Base-by-base conservation (phyloP, 2,888 invertebrate genomes). In the Drosophila anomalata region DNA sequence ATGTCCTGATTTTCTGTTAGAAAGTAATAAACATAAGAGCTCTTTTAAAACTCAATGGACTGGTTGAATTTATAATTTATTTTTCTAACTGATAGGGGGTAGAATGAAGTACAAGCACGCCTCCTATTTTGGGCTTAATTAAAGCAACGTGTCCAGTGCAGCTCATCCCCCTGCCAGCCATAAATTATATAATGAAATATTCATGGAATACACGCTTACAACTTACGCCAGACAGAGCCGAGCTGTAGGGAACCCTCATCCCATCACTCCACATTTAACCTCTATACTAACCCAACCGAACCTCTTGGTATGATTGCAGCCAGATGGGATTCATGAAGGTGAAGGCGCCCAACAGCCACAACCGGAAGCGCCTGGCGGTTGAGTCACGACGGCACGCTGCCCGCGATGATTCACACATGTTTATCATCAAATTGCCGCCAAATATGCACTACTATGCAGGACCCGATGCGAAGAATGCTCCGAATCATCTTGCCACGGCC, bases 381-480 rank as follows among this genome's bases (percentile, higher is more conserved):
- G 95, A 95, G 91, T 95, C 95, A 72, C 93, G 95, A 68, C 93
- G 95, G 77, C 95, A 95, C 89, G 94, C 94, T 62, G 91, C 93
- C 75, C 94, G 95, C 0, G 95, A 95, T 77, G 97, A 97, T 90
- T 96, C 96, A 33, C 95, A 96, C 92, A 96, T 97, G 94, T 96
- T 95, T 93, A 95, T 97, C 89, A 96, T 97, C 77, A 97, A 97
- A 90, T 92, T 97, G 54, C 97, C 97, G 0, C 96, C 96, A n/a
- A 96, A 96, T 91, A 95, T 94, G 14, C 95, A 95, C 82, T 97
- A 96, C 91, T 97, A 97, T 92, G 94, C 94, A 4, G 94, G 95
- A 82, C 94, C 94, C 26, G 94, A 94, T 95, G 54, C 48, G 42
- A 66, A 77, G 78, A 88, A 85, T 78, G 75, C 79, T 41, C 72